Base-by-base conservation (phyloP, 2,113 vertebrate genomes). In the Syrmaticus mikado region DNA sequence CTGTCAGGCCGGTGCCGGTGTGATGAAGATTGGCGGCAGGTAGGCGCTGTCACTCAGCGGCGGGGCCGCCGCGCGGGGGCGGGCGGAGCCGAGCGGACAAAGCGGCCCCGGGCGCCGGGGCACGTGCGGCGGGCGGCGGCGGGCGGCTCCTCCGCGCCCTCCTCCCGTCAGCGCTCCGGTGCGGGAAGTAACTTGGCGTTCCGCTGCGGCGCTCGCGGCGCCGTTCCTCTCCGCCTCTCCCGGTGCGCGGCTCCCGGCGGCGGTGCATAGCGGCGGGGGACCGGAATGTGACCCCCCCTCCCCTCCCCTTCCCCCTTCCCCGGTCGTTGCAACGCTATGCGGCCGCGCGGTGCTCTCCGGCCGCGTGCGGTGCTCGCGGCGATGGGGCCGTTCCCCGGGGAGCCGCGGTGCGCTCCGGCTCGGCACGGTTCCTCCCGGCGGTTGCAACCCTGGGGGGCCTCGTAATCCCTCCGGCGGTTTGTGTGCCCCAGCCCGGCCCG, bases 1-100 rank as follows among this genome's bases (percentile, higher is more conserved):
- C 98, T 99, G 99, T 99, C 98, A 99, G 98, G 98, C 98, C 98
- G 98, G 98, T 99, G 98, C 99, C 98, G 99, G 98, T 99, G 98
- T 99, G 99, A 99, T 99, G 99, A 99, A 99, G 99, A 99, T 99
- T 99, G 99, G 99, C 99, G 99, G 98, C 98, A 99, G 98, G 99
- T 99, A 99, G 99, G 99, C 98, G 48, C 48, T 99, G 99, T 99
- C 99, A 99, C 98, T 99, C 99, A 99, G 98, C 98, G 68, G 75
- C 65, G 91, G 74, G 53, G 48, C 53, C 55, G 86, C 73, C 72
- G 68, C 36, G 78, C 70, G 64, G 79, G 85, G 68, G 85, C 75
- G 74, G 92, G 87, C 92, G 58, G 53, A 78, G 82, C 87, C 38
- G 62, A 30, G 72, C 77, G 43, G 50, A 58, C 67, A 30, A n/a